phyloP scores from a whole-genome alignment of 2,797 vertebrate species.

The Sebastiscus tertius region DNA sequence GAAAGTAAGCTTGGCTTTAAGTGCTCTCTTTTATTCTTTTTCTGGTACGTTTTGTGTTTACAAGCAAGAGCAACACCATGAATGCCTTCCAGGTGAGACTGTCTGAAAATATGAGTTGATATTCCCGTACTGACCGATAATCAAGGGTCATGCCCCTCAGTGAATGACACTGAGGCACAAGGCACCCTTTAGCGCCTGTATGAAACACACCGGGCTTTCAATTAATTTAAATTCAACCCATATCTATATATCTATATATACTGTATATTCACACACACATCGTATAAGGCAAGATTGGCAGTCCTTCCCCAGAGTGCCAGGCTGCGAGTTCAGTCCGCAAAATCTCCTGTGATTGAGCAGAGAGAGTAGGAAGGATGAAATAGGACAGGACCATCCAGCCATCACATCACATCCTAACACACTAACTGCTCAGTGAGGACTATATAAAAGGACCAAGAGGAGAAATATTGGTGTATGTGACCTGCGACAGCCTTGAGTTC shows the following conservation, averaged over 20 bases:
- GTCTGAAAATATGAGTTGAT: too few relatives aligned
- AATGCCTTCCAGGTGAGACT: too few relatives aligned
- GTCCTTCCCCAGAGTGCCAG: neutral
- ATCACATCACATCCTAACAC: constrained; percentile 7
- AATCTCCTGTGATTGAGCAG: neutral
- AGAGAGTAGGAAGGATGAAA: neutral
- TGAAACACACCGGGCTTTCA: too few relatives aligned
- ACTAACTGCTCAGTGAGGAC: neutral
- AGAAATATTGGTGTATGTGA: constrained; percentile 2
- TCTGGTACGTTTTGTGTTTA: too few relatives aligned
- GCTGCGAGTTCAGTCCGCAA: neutral
- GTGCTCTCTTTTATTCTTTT: neutral
- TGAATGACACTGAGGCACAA: too few relatives aligned
- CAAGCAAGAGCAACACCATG: too few relatives aligned
- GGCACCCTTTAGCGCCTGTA: too few relatives aligned
- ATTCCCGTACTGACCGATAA: fast-evolving
- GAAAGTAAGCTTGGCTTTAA: too few relatives aligned
- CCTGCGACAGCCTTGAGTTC: neutral
- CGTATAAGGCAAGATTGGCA: neutral
- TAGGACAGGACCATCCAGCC: constrained; percentile 10
- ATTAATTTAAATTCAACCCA: too few relatives aligned
- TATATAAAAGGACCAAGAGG: neutral
- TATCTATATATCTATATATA: too few relatives aligned
- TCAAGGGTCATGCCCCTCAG: too few relatives aligned
- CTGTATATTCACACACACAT: too few relatives aligned